Evolutionary conservation across 1,140 invertebrate species (phyloP).

Genomic region (Drosophila guanche): DNA sequence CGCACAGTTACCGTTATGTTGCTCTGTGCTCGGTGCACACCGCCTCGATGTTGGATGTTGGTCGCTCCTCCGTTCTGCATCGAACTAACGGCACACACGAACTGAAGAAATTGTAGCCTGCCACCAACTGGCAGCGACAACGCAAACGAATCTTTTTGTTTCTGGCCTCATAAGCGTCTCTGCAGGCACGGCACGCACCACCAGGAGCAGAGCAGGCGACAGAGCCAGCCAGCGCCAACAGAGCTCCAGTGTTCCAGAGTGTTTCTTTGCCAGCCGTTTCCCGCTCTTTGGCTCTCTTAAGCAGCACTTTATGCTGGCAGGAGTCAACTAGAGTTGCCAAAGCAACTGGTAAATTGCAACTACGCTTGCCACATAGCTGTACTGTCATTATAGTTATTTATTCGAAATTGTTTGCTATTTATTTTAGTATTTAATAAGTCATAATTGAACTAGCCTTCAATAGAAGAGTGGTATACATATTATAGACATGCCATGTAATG

Average conservation of each 20-base stretch:
- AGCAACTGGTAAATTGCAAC: conserved; percentile 1
- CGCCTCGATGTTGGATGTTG: conserved; percentile 10
- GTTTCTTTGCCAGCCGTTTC: conserved; percentile 15
- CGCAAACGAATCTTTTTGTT: conserved; percentile 30
- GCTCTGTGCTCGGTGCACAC: conserved; percentile 3
- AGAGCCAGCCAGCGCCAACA: conserved; percentile 11
- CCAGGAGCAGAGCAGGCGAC: conserved; percentile 39
- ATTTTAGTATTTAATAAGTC: too few species aligned
- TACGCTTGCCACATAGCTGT: too few species aligned
- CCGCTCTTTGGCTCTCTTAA: conserved; percentile 36
- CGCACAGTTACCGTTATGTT: conserved; percentile 12
- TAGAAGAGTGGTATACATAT: too few species aligned
- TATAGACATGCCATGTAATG: too few species aligned
- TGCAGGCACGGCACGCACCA: conserved; percentile 45
- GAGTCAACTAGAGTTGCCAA: conserved; percentile 48
- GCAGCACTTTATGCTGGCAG: conserved; percentile 21
- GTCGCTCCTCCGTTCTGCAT: conserved; percentile 62
- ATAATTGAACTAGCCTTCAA: too few species aligned
- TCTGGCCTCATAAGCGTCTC: conserved; percentile 38
- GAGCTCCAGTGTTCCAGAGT: neutral
- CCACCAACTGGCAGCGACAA: conserved; percentile 20
- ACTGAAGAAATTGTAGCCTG: conserved; percentile 25
- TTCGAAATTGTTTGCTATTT: too few species aligned
- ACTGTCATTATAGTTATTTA: neutral
- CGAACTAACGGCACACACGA: conserved; percentile 59